Percentiles rank a stretch among this genome's conserved stretches.
These are phyloP conservation scores for Mohoua ochrocephala DNA, from an alignment of 2,113 vertebrate species.

Conservation along the genomic window DNA sequence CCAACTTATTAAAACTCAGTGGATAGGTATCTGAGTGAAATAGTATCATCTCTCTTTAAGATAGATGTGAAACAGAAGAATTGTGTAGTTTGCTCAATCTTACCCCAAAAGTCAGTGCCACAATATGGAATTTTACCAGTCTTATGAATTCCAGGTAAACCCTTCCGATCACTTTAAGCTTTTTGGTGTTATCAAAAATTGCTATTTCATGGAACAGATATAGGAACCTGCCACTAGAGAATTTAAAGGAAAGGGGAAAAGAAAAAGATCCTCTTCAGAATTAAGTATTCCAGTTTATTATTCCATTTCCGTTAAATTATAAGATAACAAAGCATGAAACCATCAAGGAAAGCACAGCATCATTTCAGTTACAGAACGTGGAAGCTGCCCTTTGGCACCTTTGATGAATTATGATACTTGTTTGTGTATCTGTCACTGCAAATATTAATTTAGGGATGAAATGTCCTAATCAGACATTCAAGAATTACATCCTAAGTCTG, in stretches of 20 bases:
- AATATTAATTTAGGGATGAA: not conserved
- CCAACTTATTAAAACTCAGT: not conserved
- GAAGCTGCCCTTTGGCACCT: not conserved
- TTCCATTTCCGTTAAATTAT: not conserved
- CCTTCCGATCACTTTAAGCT: not conserved
- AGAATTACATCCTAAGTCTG: not conserved
- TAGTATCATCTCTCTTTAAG: not conserved
- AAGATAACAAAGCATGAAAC: not conserved
- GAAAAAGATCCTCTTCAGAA: not conserved
- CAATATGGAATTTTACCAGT: not conserved
- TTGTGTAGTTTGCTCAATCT: not conserved
- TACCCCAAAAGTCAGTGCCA: not conserved
- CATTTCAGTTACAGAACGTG: not conserved
- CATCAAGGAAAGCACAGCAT: not conserved
- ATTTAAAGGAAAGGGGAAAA: not conserved
- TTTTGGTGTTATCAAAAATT: not conserved
- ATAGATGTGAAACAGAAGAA: not conserved
- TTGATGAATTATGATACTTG: not conserved
- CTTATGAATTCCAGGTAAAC: not conserved
- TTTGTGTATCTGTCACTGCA: not conserved
- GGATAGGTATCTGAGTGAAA: not conserved
- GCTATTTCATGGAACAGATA: not conserved
- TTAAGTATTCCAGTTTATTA: not conserved
- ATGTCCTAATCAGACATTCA: not conserved
- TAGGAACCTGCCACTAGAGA: not conserved